Conservation (phyloP, 2,888 invertebrate species). For the Dioctria linearis region DNA sequence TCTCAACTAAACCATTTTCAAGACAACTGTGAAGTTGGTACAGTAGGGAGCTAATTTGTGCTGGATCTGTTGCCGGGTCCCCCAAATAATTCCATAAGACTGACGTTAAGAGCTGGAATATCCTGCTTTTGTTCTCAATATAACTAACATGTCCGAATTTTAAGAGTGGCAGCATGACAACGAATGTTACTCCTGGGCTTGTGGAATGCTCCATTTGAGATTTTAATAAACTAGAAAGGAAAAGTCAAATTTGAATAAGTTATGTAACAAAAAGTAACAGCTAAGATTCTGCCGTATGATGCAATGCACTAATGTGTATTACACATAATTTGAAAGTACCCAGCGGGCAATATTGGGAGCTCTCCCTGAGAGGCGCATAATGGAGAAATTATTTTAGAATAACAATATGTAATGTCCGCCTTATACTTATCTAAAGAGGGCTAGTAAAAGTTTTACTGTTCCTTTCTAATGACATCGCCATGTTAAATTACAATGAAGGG, state of each 20-base stretch:
- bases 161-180: slow-evolving; percentile 80
- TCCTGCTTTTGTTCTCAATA: slow-evolving; percentile 78
- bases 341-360: too few relatives aligned
- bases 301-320: too few relatives aligned
- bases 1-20: slow-evolving; percentile 77
- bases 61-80: slow-evolving; percentile 65
- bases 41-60: slow-evolving; percentile 76
- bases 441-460: too few relatives aligned
- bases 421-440: too few relatives aligned
- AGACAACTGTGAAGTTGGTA: slow-evolving; percentile 84
- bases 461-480: too few relatives aligned
- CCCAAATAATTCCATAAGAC: slow-evolving; percentile 82
- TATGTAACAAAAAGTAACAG: too few relatives aligned
- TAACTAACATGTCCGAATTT: slow-evolving; percentile 78
- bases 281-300: too few relatives aligned
- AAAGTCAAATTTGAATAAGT: background rate
- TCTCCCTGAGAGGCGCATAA: too few relatives aligned
- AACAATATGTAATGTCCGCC: too few relatives aligned
- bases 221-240: slow-evolving; percentile 65
- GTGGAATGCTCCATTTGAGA: slow-evolving; percentile 71
- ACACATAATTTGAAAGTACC: too few relatives aligned
- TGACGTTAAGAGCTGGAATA: slow-evolving; percentile 78
- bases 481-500: too few relatives aligned
- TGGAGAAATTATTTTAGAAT: too few relatives aligned
- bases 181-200: slow-evolving; percentile 75